A percentile compares a stretch with the other conserved stretches of the same genome.
Conservation (phyloP, 2,113 vertebrate genomes). For the Tautogolabrus adspersus region DNA sequence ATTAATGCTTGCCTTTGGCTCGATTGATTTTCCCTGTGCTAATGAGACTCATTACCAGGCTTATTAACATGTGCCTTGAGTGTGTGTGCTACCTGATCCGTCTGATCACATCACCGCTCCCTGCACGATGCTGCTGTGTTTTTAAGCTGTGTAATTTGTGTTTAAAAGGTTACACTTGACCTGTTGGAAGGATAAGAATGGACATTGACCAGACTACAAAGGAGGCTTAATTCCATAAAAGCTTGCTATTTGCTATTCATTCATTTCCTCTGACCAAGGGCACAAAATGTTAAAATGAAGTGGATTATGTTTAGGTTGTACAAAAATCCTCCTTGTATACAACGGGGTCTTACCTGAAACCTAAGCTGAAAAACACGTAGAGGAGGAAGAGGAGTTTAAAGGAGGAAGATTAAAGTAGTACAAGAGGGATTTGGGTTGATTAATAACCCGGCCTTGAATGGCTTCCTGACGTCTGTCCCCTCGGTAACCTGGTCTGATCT, state of each 20-base stretch:
- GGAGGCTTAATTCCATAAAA: constrained; percentile 24
- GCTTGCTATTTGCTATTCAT: constrained; percentile 33
- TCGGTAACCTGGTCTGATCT: constrained; percentile 87
- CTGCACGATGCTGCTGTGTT: constrained; percentile 6
- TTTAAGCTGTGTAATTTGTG: constrained; percentile 15
- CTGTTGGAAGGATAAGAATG: constrained; percentile 29
- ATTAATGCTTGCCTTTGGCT: constrained; percentile 79
- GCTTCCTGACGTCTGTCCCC: constrained; percentile 78
- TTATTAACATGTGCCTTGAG: constrained; percentile 74
- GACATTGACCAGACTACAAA: constrained; percentile 29
- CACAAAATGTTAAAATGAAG: constrained; percentile 28
- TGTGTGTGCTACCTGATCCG: constrained; percentile 67
- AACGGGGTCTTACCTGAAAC: constrained; percentile 54
- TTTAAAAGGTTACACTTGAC: constrained; percentile 64
- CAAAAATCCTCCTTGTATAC: constrained; percentile 73
- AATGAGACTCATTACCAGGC: constrained; percentile 85
- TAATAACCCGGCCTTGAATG: constrained; percentile 74
- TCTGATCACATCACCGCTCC: constrained; percentile 65
- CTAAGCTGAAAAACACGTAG: constrained; percentile 49
- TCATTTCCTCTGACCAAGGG: constrained; percentile 49
- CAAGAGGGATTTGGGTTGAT: constrained; percentile 62
- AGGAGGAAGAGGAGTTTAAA: constrained; percentile 32
- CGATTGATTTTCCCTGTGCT: constrained; percentile 81
- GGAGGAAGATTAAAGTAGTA: constrained; percentile 50
- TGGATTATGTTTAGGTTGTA: constrained; percentile 48